A percentile compares a stretch with the other conserved stretches of the same genome.
These are phyloP conservation scores for Lasioglossum albipes DNA, from an alignment of 1,140 invertebrate genomes.

Conservation along the genomic window DNA sequence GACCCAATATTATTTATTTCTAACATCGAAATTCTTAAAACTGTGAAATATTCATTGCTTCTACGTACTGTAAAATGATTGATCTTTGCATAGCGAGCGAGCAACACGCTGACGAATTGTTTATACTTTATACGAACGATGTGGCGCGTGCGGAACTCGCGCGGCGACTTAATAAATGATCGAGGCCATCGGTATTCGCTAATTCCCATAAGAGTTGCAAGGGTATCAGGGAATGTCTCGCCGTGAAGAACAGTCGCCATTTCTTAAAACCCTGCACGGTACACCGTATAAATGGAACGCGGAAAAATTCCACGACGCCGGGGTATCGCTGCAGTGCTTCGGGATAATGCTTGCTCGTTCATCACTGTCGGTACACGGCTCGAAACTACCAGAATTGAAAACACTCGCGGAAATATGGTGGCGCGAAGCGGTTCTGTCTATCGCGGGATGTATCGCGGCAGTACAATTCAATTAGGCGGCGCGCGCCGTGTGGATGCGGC, in stretches of 20 bases:
- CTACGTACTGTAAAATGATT: too few species aligned
- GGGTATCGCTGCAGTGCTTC: neutral
- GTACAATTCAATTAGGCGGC: conserved; percentile 21
- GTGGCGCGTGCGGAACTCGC: too few species aligned
- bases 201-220: neutral
- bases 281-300: neutral
- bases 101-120: too few species aligned
- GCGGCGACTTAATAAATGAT: too few species aligned
- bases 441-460: conserved; percentile 13
- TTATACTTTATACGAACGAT: too few species aligned
- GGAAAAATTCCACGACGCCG: neutral
- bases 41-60: too few species aligned
- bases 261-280: neutral
- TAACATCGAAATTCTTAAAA: too few species aligned
- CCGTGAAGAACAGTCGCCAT: neutral
- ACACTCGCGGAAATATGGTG: conserved; percentile 6
- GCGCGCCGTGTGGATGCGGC: neutral
- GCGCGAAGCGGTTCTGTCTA: conserved; percentile 2
- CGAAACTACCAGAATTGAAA: conserved; percentile 30
- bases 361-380: conserved; percentile 6
- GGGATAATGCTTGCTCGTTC: conserved; percentile 1
- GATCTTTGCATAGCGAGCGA: too few species aligned
- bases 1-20: too few species aligned
- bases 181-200: too few species aligned
- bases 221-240: neutral